These are phyloP conservation scores for Sphaeramia orbicularis DNA, from an alignment of 2,797 vertebrate species.

Conservation along the genomic window DNA sequence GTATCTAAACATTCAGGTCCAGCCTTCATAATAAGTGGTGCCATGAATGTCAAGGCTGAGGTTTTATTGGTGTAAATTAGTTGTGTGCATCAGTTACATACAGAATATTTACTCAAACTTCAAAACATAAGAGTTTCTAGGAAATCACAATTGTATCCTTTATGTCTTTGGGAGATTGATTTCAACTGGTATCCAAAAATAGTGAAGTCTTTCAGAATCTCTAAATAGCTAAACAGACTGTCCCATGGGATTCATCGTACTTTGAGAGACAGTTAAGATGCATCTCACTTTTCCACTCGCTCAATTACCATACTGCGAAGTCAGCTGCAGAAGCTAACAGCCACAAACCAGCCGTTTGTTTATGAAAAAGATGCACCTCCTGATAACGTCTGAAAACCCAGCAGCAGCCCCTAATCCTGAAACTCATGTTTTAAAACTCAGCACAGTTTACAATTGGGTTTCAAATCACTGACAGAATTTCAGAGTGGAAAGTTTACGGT, in stretches of 20 bases:
- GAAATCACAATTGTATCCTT: neutral
- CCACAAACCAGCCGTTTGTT: constrained; percentile 9
- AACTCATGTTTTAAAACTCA: constrained; percentile 2
- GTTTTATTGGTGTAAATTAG: too few species aligned
- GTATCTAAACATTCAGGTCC: too few species aligned
- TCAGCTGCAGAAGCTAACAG: constrained; percentile 3
- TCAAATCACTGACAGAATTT: neutral
- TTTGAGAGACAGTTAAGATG: neutral
- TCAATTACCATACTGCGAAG: constrained; percentile 8
- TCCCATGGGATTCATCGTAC: neutral
- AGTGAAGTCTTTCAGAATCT: neutral
- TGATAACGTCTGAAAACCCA: neutral
- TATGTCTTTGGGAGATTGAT: neutral
- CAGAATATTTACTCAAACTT: too few species aligned
- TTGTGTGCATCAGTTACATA: too few species aligned
- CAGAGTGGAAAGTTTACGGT: neutral
- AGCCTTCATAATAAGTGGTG: too few species aligned
- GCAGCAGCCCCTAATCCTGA: neutral
- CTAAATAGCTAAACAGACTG: neutral
- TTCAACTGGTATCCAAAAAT: neutral
- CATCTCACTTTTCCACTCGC: constrained; percentile 3
- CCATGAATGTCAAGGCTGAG: too few species aligned
- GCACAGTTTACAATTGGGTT: neutral
- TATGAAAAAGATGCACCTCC: constrained; percentile 7
- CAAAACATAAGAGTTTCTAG: neutral